A percentile compares a stretch with the other conserved stretches of the same genome.
Conservation (phyloP, 2,113 vertebrate genomes). For the Rana temporaria region DNA sequence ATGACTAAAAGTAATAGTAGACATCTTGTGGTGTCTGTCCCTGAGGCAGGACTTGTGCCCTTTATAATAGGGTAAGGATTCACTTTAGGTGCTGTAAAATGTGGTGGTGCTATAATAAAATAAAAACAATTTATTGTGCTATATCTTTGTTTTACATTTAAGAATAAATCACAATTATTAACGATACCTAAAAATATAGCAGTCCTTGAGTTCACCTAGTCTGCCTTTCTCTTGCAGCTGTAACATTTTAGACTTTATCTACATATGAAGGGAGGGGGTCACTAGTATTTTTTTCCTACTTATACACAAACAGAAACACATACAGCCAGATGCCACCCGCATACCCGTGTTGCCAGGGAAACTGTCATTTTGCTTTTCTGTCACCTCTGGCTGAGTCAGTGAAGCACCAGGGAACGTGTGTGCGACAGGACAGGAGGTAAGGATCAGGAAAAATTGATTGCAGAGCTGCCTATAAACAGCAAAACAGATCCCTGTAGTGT, state of each 20-base stretch:
- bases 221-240: background rate
- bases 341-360: conserved; percentile 47
- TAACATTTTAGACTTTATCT: background rate
- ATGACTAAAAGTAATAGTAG: too few species aligned
- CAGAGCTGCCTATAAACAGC: background rate
- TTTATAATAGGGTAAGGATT: too few species aligned
- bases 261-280: conserved; percentile 1
- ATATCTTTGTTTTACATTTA: too few species aligned
- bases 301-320: background rate
- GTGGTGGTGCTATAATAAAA: too few species aligned
- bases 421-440: conserved; percentile 14
- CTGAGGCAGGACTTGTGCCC: too few species aligned
- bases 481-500: background rate
- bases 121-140: too few species aligned
- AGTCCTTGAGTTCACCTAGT: background rate
- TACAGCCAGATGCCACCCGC: conserved; percentile 39
- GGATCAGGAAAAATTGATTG: conserved; percentile 3
- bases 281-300: conserved; percentile 17
- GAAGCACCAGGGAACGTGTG: conserved; percentile 27
- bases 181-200: too few species aligned
- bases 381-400: conserved; percentile 47
- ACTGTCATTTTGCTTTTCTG: conserved; percentile 51
- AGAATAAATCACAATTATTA: too few species aligned
- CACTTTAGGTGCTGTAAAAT: too few species aligned
- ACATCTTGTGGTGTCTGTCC: too few species aligned